Evolutionary conservation across 2,797 vertebrate genomes (phyloP).

Genomic region (Malurus splendens): DNA sequence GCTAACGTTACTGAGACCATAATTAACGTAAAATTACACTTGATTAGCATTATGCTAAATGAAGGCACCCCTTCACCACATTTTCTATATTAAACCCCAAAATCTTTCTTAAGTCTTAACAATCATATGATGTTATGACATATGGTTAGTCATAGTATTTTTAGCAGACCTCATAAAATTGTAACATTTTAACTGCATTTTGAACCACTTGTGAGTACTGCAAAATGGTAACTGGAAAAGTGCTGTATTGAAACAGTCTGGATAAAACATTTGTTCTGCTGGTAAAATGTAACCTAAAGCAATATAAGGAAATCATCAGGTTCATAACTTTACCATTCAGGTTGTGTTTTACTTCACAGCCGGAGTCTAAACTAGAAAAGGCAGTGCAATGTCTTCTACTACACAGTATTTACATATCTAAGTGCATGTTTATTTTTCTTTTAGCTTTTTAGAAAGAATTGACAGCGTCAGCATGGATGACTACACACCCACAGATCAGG

Average conservation of each 20-base stretch:
- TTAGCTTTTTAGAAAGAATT: conserved; percentile 96
- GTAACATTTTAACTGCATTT: neutral
- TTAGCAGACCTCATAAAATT: neutral
- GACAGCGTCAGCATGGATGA: conserved; percentile 95
- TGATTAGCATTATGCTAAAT: neutral
- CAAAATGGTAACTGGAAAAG: neutral
- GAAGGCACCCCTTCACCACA: neutral
- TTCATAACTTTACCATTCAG: neutral
- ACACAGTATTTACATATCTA: neutral
- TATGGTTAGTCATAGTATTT: neutral
- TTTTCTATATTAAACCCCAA: neutral
- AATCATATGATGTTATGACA: neutral
- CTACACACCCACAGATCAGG: conserved; percentile 98
- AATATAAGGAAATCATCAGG: neutral
- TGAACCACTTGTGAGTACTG: neutral
- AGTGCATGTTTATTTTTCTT: conserved; percentile 41
- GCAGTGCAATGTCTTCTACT: neutral
- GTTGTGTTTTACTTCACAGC: neutral
- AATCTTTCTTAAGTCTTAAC: neutral
- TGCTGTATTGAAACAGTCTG: neutral
- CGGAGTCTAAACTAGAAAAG: neutral
- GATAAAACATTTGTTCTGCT: neutral
- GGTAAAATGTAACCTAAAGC: neutral
- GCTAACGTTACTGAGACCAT: neutral
- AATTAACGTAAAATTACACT: neutral